Percentiles rank a stretch among this genome's conserved stretches.
phyloP scores from a whole-genome alignment of 2,113 vertebrate species.

The Nyctibius bracteatus region DNA sequence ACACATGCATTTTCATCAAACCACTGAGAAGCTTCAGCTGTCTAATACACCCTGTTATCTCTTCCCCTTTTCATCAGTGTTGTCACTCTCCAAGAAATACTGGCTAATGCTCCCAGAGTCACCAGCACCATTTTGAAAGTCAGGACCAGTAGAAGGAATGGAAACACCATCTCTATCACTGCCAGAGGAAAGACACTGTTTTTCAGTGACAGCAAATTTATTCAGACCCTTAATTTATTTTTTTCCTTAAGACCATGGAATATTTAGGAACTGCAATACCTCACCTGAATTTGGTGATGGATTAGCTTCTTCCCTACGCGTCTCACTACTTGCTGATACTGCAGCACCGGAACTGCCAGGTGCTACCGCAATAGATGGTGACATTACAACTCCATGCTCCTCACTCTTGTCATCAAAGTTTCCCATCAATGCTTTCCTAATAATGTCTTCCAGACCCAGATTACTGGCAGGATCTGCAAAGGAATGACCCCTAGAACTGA shows the following conservation, averaged over 20 bases:
- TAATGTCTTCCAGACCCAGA: conserved; percentile 96
- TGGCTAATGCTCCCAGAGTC: neutral
- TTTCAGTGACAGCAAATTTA: neutral
- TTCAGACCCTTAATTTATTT: neutral
- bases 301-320: conserved; percentile 85
- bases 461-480: conserved; percentile 96
- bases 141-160: neutral
- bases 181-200: neutral
- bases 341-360: conserved; percentile 61
- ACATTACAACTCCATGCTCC: conserved; percentile 83
- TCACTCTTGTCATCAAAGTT: conserved; percentile 94
- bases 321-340: conserved; percentile 69
- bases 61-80: neutral
- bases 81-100: neutral
- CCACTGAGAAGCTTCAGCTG: neutral
- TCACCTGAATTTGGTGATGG: conserved; percentile 89
- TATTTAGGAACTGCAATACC: neutral
- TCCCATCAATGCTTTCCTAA: conserved; percentile 97
- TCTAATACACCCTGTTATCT: neutral
- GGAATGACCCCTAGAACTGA: conserved; percentile 92
- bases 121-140: neutral
- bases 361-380: conserved; percentile 68
- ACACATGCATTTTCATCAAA: neutral
- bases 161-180: neutral
- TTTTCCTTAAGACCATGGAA: neutral